A percentile compares a stretch with the other conserved stretches of the same genome.
Evolutionary conservation across 2,113 vertebrate species (phyloP).

Genomic region (Melanerpes formicivorus): DNA sequence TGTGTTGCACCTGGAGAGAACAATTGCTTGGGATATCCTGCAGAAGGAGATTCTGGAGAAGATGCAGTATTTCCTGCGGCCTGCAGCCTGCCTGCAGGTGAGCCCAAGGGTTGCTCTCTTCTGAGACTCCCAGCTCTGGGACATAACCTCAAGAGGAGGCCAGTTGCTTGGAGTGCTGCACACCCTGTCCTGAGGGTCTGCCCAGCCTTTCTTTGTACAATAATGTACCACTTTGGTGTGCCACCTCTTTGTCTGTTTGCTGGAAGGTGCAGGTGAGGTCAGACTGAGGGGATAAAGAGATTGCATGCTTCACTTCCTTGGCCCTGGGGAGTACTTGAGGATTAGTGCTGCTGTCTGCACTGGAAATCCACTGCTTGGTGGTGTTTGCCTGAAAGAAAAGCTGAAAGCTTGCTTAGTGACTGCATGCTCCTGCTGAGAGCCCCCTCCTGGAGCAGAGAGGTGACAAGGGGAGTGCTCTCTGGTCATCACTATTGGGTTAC

Average conservation of each 20-base stretch:
- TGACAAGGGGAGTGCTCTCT: neutral
- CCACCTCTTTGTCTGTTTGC: neutral
- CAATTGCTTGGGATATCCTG: constrained; percentile 92
- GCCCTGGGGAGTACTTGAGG: neutral
- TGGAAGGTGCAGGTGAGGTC: neutral
- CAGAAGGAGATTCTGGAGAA: constrained; percentile 98
- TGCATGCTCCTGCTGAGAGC: neutral
- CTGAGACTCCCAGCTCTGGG: neutral
- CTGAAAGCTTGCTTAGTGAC: neutral
- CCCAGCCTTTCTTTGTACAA: neutral
- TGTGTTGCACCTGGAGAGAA: constrained; percentile 93
- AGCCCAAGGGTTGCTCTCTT: neutral
- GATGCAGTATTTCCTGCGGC: constrained; percentile 94
- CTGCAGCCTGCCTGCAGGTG: constrained; percentile 94
- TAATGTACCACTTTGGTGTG: neutral
- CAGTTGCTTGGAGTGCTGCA: neutral
- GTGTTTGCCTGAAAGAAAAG: neutral
- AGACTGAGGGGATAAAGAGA: neutral
- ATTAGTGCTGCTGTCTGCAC: neutral
- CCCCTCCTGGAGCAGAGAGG: neutral
- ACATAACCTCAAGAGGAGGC: neutral
- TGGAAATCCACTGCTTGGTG: neutral
- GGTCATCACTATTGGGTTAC: neutral
- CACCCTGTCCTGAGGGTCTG: neutral
- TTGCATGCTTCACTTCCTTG: neutral